Evolutionary conservation across 2,888 invertebrate genomes (phyloP).

Genomic region (Pedicia rivosa): DNA sequence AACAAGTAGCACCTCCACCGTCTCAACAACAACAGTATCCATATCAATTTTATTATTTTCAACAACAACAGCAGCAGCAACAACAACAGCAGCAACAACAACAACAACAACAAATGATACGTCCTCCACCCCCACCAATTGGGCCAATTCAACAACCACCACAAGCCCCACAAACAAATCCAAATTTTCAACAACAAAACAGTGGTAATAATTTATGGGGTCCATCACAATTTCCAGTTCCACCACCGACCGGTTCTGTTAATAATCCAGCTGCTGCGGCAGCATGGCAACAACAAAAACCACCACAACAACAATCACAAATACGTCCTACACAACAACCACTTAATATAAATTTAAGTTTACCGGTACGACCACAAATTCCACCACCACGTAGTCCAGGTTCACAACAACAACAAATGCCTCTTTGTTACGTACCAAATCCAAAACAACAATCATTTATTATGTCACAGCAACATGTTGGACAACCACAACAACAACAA

Average conservation of each 20-base stretch:
- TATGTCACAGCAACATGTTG: conserved; percentile 9
- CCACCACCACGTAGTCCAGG: conserved; percentile 13
- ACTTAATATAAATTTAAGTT: conserved; percentile 8
- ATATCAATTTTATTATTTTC: conserved; percentile 5
- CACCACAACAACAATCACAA: conserved; percentile 18
- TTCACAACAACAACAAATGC: conserved; percentile 11
- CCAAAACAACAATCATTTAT: conserved; percentile 7
- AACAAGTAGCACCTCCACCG: conserved; percentile 9
- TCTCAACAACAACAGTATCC: conserved; percentile 8
- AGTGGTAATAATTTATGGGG: conserved; percentile 26
- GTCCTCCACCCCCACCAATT: conserved; percentile 15
- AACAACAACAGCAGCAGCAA: conserved; percentile 15
- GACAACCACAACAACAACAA: too few species aligned
- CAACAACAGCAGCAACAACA: conserved; percentile 8
- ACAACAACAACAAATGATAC: conserved; percentile 17
- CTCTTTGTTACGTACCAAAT: conserved; percentile 5
- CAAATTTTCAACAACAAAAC: conserved; percentile 1
- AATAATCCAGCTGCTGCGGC: neutral
- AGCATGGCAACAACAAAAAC: conserved; percentile 12
- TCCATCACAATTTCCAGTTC: conserved; percentile 20
- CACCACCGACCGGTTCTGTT: neutral
- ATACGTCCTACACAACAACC: conserved; percentile 16
- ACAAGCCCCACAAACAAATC: conserved; percentile 5
- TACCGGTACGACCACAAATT: conserved; percentile 12
- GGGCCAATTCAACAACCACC: conserved; percentile 11